phyloP scores from a whole-genome alignment of 2,113 vertebrate species.

The Muntiacus muntjak region DNA sequence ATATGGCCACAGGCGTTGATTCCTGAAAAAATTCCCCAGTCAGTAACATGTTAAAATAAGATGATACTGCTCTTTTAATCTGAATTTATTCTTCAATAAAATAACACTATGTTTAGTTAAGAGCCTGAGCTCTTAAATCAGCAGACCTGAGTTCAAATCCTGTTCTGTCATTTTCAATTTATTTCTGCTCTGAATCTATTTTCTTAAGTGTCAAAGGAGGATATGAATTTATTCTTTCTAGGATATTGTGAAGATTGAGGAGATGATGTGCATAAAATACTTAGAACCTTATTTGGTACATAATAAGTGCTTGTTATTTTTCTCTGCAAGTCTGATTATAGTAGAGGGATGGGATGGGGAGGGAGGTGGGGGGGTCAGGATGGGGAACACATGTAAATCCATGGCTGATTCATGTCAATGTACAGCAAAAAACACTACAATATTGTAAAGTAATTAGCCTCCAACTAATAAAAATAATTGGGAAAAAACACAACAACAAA shows the following conservation, averaged over 20 bases:
- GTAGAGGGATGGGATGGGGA: neutral
- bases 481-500: no score
- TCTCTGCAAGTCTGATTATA: neutral
- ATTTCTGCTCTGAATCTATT: neutral
- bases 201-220: neutral
- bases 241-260: neutral
- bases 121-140: neutral
- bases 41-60: neutral
- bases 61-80: neutral
- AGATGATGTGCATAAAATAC: neutral
- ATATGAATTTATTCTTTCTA: neutral
- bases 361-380: no score
- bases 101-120: neutral
- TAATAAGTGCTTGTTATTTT: constrained; percentile 11
- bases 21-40: neutral
- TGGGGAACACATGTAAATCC: no score
- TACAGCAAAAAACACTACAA: no score
- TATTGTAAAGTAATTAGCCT: no score
- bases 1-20: neutral
- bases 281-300: neutral
- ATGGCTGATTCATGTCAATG: no score
- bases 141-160: neutral
- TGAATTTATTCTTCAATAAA: neutral
- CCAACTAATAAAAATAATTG: no score
- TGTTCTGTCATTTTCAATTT: neutral